A percentile compares a stretch with the other conserved stretches of the same genome.
These are phyloP conservation scores for Hydriomena furcata DNA, from an alignment of 2,888 invertebrate genomes.

Conservation along the genomic window DNA sequence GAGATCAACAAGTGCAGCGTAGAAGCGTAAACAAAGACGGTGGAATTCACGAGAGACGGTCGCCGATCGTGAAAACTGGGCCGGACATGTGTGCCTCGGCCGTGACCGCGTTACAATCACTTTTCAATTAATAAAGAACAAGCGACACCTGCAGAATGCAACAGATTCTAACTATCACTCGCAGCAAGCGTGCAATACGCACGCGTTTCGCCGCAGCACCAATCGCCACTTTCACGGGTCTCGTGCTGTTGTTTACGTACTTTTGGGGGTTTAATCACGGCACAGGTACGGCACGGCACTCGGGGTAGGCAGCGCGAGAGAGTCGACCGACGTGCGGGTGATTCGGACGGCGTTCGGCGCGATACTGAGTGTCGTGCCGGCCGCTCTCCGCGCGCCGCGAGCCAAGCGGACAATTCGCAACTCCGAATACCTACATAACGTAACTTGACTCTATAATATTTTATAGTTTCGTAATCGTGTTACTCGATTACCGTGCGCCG, in stretches of 20 bases:
- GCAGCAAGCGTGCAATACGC: conserved; percentile 55
- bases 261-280: conserved; percentile 62
- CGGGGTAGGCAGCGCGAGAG: conserved; percentile 29
- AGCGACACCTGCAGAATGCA: conserved; percentile 75
- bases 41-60: conserved; percentile 65
- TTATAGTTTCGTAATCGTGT: conserved; percentile 80
- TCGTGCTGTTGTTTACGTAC: conserved; percentile 68
- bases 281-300: conserved; percentile 53
- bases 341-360: conserved; percentile 48
- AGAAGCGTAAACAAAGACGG: conserved; percentile 68
- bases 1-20: conserved; percentile 63
- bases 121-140: conserved; percentile 81
- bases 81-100: conserved; percentile 81
- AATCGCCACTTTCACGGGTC: conserved; percentile 64
- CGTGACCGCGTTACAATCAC: conserved; percentile 82
- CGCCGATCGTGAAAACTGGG: conserved; percentile 78
- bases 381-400: conserved; percentile 26
- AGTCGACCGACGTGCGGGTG: conserved; percentile 40
- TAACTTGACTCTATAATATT: conserved; percentile 80
- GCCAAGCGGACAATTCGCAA: conserved; percentile 57
- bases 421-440: conserved; percentile 66
- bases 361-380: conserved; percentile 50
- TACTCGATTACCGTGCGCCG: conserved; percentile 73
- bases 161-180: conserved; percentile 64
- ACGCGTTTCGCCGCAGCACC: conserved; percentile 58